Base-by-base conservation (phyloP, 2,113 vertebrate genomes). In the Pituophis catenifer region DNA sequence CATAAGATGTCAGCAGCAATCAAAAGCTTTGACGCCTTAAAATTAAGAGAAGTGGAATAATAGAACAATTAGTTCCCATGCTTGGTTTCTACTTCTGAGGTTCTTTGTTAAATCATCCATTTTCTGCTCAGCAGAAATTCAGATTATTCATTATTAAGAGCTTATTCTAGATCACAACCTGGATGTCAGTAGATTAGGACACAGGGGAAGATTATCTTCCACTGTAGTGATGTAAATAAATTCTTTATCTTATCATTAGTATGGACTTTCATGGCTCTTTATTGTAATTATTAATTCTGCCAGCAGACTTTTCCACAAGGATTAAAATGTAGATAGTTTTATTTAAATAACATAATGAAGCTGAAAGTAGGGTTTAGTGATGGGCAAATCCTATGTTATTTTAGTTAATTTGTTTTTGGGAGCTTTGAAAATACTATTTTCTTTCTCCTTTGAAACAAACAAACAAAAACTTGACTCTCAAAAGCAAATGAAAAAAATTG, bases 141-240 rank as follows among this genome's bases (percentile, higher is more conserved):
- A 94, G 96, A 97, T 97, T 97, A 97, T 96, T 97, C 94, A 96
- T 97, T 98, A 98, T 98, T 97, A 97, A 98, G 93, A 95, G 97
- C 94, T 98, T 97, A 97, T 97, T 97, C 97, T 94, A 97, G 93
- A 95, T 93, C 93, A 94, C 95, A 96, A 93, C 86, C 94, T 95
- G 88, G 94, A 88, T 97, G 95, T 96, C 95, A 96, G 96, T 97
- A 97, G 97, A 98, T 98, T 97, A 97, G 96, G 90, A 95, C 15
- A 29, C 5, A 85, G 95, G 94, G 89, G 95, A 97, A 98, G 96
- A 98, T 98, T 96, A 97, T 93, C 94, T 95, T 94, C 94, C 94
- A 75, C 90, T 59, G 88, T 94, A 94, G 96, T 96, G 94, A 86
- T 96, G 92, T 88, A 95, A 97, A 87, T 96, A 96, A 96, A 12